A percentile compares a stretch with the other conserved stretches of the same genome.
phyloP scores from a whole-genome alignment of 2,888 invertebrate species.

The Caenorhabditis japonica region DNA sequence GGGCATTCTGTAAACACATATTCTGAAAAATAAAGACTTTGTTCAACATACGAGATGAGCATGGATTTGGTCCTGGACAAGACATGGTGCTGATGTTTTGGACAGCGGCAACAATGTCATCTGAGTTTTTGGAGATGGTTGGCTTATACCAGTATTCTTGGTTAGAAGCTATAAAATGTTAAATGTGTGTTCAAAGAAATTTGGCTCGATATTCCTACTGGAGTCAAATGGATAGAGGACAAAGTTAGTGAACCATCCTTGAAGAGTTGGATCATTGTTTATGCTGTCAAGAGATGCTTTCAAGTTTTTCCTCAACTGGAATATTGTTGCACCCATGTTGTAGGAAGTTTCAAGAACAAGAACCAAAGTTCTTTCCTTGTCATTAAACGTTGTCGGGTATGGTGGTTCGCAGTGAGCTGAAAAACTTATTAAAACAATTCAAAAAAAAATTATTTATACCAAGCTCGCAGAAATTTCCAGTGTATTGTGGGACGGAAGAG shows the following conservation, averaged over 20 bases:
- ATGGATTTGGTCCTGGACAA: constrained; percentile 55
- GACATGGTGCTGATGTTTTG: constrained; percentile 54
- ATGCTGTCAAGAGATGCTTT: constrained; percentile 54
- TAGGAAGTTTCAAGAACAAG: constrained; percentile 68
- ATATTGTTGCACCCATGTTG: constrained; percentile 63
- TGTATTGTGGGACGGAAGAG: constrained; percentile 58
- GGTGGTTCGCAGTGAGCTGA: constrained; percentile 68
- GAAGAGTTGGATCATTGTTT: constrained; percentile 53
- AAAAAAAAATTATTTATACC: too few relatives aligned
- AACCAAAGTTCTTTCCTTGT: constrained; percentile 64
- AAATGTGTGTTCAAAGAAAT: neutral
- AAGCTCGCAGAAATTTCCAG: constrained; percentile 66
- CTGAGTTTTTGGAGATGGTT: constrained; percentile 46
- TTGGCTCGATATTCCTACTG: constrained; percentile 39
- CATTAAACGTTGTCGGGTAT: constrained; percentile 61
- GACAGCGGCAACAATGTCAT: constrained; percentile 63
- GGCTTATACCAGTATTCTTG: constrained; percentile 59
- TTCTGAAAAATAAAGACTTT: too few relatives aligned
- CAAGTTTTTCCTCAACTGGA: constrained; percentile 58
- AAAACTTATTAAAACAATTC: too few relatives aligned
- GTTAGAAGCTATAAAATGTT: constrained; percentile 59
- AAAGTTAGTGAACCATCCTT: constrained; percentile 68
- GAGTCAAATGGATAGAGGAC: constrained; percentile 71
- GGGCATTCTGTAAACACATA: constrained; percentile 63
- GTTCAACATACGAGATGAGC: constrained; percentile 40